phyloP scores from a whole-genome alignment of 23 tunicate genomes.

The Styela clava region DNA sequence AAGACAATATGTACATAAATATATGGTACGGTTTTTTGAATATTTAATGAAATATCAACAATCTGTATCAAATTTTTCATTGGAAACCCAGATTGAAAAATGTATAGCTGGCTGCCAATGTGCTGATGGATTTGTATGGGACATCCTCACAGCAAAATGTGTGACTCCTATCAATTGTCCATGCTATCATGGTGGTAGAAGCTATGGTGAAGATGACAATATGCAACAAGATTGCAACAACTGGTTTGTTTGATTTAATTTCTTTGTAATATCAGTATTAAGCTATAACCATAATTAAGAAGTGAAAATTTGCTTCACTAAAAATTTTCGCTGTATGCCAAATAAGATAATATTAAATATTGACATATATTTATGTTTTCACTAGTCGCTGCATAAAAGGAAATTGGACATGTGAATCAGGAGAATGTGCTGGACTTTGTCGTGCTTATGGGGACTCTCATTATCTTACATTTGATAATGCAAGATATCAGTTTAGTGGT shows the following conservation, averaged over 20 bases:
- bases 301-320: too few species aligned
- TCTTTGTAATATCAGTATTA: too few species aligned
- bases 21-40: too few species aligned
- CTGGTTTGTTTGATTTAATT: conserved; percentile 50
- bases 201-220: conserved; percentile 78
- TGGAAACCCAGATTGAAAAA: conserved; percentile 42
- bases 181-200: conserved; percentile 95
- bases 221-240: conserved; percentile 99
- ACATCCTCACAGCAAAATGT: conserved; percentile 44
- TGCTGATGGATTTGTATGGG: conserved; percentile 77
- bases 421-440: conserved; percentile 94
- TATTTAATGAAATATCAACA: too few species aligned
- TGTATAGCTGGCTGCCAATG: conserved; percentile 96
- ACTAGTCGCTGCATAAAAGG: conserved; percentile 67
- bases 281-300: too few species aligned
- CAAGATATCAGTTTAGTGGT: conserved; percentile 88
- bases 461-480: conserved; percentile 91
- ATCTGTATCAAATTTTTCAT: too few species aligned
- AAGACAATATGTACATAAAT: too few species aligned
- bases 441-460: conserved; percentile 95
- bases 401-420: conserved; percentile 72
- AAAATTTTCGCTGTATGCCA: too few species aligned
- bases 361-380: neutral
- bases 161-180: conserved; percentile 88
- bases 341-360: too few species aligned